Percentiles rank a stretch among this genome's conserved stretches.
These are phyloP conservation scores for Ochropacha duplaris DNA, from an alignment of 2,888 invertebrate genomes.

Conservation along the genomic window DNA sequence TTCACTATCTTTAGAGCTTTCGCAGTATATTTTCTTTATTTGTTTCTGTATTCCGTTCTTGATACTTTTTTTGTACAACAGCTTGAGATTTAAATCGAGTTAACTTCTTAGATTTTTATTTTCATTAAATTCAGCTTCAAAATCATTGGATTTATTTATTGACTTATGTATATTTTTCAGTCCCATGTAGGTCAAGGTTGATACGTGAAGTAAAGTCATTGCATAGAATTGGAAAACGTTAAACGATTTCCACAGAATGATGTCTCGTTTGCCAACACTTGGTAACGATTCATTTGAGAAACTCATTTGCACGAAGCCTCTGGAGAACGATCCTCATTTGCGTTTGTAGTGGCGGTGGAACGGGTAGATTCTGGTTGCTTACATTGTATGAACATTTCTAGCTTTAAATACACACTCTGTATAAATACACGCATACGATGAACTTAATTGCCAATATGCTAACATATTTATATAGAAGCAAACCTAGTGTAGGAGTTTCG, in stretches of 20 bases:
- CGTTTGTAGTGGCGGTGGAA: constrained; percentile 56
- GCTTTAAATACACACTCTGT: background rate
- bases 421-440: background rate
- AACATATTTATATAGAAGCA: background rate
- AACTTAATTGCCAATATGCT: background rate
- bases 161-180: constrained; percentile 3
- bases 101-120: constrained; percentile 2
- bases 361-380: constrained; percentile 37
- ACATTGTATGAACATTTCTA: constrained; percentile 19
- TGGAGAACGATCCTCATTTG: constrained; percentile 69
- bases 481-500: background rate
- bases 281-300: constrained; percentile 76
- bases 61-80: constrained; percentile 35
- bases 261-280: constrained; percentile 66
- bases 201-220: constrained; percentile 44
- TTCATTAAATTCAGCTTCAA: background rate
- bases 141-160: background rate
- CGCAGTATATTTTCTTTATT: constrained; percentile 60
- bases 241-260: constrained; percentile 52
- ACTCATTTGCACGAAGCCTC: constrained; percentile 69
- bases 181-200: constrained; percentile 31
- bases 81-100: constrained; percentile 14
- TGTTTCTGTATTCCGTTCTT: constrained; percentile 45
- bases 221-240: constrained; percentile 58
- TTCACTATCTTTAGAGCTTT: constrained; percentile 75